These are phyloP conservation scores for Chironomus tentans DNA, from an alignment of 2,888 invertebrate genomes.

Conservation along the genomic window DNA sequence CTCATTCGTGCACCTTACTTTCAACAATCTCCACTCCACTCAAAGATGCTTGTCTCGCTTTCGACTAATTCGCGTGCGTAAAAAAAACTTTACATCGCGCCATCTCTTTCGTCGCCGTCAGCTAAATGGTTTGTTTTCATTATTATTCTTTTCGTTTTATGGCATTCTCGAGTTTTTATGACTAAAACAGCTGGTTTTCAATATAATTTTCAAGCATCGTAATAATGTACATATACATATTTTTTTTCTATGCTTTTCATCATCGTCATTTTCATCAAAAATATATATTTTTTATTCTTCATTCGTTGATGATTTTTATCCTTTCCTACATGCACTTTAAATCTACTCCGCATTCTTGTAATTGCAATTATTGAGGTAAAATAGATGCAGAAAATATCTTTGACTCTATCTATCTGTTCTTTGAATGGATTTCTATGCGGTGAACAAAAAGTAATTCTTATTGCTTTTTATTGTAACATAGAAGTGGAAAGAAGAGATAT, in stretches of 20 bases:
- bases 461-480: too few species aligned
- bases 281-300: not conserved
- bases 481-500: too few species aligned
- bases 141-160: conserved; percentile 24
- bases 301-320: not conserved
- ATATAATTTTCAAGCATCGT: conserved; percentile 2
- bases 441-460: too few species aligned
- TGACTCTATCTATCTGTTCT: too few species aligned
- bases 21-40: conserved; percentile 10
- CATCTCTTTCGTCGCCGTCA: conserved; percentile 23
- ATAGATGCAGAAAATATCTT: not conserved
- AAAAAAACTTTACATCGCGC: conserved; percentile 10
- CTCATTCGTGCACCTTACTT: conserved; percentile 24
- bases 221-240: not conserved
- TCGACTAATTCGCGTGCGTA: conserved; percentile 12
- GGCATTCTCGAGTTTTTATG: conserved; percentile 13
- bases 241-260: conserved; percentile 1
- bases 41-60: conserved; percentile 9
- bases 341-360: not conserved
- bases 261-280: conserved; percentile 4
- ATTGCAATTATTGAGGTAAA: not conserved
- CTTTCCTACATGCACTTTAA: not conserved
- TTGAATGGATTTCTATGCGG: too few species aligned
- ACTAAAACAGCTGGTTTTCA: conserved; percentile 24
- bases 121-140: conserved; percentile 27